Percentiles rank a stretch among this genome's conserved stretches.
These are phyloP conservation scores for Corythaixoides concolor DNA, from an alignment of 2,113 vertebrate species.

Conservation along the genomic window DNA sequence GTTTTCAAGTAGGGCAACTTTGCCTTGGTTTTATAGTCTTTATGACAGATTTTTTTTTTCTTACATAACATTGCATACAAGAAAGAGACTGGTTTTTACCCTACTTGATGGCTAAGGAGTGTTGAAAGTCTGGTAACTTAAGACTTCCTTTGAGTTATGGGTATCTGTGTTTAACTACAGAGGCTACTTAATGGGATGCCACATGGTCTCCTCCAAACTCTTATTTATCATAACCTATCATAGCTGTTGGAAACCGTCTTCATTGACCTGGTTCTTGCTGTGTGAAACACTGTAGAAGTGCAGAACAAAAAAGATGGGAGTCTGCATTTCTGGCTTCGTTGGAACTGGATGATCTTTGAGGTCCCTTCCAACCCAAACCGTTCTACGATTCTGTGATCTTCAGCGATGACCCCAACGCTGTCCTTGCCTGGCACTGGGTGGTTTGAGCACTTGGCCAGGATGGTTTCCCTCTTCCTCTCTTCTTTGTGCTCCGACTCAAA, in stretches of 20 bases:
- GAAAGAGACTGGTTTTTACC: not conserved
- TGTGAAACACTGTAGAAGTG: not conserved
- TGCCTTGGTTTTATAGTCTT: not conserved
- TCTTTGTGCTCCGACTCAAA: not conserved
- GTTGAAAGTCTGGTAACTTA: not conserved
- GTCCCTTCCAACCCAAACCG: too few relatives aligned
- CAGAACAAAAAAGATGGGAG: not conserved
- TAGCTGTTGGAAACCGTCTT: not conserved
- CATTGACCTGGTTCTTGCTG: not conserved
- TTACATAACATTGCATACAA: too few relatives aligned
- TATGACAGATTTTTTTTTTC: not conserved
- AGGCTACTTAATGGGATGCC: not conserved
- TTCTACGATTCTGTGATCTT: not conserved
- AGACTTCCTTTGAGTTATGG: conserved; percentile 1
- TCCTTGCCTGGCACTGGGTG: not conserved
- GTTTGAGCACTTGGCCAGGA: not conserved
- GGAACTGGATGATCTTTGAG: too few relatives aligned
- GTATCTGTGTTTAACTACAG: not conserved
- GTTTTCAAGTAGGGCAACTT: not conserved
- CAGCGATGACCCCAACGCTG: not conserved
- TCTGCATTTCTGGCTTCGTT: not conserved
- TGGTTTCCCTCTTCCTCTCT: not conserved
- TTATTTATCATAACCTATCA: not conserved
- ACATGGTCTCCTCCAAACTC: not conserved
- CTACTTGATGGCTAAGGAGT: not conserved